A percentile compares a stretch with the other conserved stretches of the same genome.
These are phyloP conservation scores for Rhea americana DNA, from an alignment of 2,113 vertebrate genomes.

Conservation along the genomic window DNA sequence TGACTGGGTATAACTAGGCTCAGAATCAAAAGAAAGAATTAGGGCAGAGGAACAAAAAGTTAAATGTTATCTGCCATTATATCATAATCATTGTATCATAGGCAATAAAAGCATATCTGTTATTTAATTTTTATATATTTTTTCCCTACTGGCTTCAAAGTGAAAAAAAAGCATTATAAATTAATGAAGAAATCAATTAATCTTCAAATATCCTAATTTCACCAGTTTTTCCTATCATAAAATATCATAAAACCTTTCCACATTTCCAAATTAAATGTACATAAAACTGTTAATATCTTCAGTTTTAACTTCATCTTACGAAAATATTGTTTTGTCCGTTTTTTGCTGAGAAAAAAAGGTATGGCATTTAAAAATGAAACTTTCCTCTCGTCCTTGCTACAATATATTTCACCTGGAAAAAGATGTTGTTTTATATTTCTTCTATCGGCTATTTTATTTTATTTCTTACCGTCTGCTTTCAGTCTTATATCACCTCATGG, in stretches of 20 bases:
- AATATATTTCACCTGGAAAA: background rate
- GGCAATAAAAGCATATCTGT: background rate
- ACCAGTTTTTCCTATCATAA: background rate
- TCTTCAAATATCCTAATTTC: background rate
- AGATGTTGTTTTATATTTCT: background rate
- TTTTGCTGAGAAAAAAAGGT: background rate
- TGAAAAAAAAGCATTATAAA: conserved; percentile 29
- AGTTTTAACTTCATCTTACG: background rate
- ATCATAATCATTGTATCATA: background rate
- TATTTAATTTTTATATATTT: background rate
- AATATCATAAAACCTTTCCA: background rate
- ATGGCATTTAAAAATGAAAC: background rate
- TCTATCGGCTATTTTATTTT: background rate
- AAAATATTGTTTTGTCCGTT: background rate
- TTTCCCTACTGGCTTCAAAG: background rate
- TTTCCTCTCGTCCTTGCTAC: background rate
- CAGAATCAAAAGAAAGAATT: background rate
- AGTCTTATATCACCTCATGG: background rate
- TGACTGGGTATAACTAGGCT: background rate
- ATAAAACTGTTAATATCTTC: background rate
- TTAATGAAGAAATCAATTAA: conserved; percentile 11
- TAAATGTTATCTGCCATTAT: background rate
- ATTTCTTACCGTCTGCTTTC: background rate
- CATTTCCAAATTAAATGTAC: background rate
- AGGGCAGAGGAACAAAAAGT: background rate